Conservation (phyloP, 2,888 invertebrate genomes). For the Tyria jacobaeae region DNA sequence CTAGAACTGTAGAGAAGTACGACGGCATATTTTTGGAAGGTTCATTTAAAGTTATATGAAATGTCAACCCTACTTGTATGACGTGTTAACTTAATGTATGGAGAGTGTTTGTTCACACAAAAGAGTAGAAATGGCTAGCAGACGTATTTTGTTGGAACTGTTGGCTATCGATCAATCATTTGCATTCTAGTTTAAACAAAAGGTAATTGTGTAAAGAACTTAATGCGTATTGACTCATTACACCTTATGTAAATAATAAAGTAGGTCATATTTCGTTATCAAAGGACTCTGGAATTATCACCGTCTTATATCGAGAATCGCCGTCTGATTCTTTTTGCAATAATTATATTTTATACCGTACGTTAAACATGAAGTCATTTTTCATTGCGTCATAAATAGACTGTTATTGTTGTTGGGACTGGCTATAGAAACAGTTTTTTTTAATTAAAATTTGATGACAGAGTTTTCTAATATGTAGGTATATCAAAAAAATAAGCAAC, state of each 20-base stretch:
- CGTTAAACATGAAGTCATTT: too few relatives aligned
- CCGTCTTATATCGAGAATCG: background rate
- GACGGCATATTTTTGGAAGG: background rate
- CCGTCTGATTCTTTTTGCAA: background rate
- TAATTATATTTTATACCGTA: too few relatives aligned
- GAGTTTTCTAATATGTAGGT: too few relatives aligned
- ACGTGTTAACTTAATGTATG: slow-evolving; percentile 27
- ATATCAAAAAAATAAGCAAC: too few relatives aligned
- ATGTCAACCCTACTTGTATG: slow-evolving; percentile 32
- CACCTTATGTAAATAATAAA: slow-evolving; percentile 19
- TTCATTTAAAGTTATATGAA: background rate
- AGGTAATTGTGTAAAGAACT: slow-evolving; percentile 15
- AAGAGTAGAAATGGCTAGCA: slow-evolving; percentile 36
- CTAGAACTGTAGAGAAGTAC: too few relatives aligned
- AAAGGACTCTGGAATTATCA: background rate
- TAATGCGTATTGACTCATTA: slow-evolving; percentile 20
- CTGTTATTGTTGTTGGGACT: too few relatives aligned
- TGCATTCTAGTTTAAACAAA: slow-evolving; percentile 35
- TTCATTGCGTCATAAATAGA: too few relatives aligned
- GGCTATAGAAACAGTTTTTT: too few relatives aligned
- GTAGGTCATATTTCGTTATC: slow-evolving; percentile 9
- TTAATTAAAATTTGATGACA: too few relatives aligned
- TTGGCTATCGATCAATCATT: slow-evolving; percentile 36
- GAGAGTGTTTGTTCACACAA: slow-evolving; percentile 35
- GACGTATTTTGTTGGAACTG: slow-evolving; percentile 32